These are phyloP conservation scores for Cheilosia variabilis DNA, from an alignment of 2,888 invertebrate genomes.

Conservation along the genomic window DNA sequence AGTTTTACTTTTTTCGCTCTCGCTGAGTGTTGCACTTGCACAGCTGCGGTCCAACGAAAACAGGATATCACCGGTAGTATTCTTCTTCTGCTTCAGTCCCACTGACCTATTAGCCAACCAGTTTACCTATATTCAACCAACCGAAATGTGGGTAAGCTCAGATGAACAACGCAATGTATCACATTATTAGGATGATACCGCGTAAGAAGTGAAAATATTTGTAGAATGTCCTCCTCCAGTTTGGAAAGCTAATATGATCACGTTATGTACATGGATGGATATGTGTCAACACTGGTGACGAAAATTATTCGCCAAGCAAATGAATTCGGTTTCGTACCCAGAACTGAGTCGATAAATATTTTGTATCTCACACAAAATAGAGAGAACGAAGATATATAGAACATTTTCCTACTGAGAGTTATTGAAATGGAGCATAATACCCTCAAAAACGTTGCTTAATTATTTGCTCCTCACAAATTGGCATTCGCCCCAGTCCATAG, in stretches of 20 bases:
- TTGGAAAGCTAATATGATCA: conserved; percentile 15
- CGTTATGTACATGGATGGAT: neutral
- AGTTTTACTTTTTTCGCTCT: neutral
- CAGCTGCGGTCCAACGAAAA: neutral
- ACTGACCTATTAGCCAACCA: conserved; percentile 69
- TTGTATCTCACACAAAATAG: too few species aligned
- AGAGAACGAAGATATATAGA: too few species aligned
- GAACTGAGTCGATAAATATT: too few species aligned
- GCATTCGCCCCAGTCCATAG: too few species aligned
- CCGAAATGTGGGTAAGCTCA: conserved; percentile 54
- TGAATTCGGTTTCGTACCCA: too few species aligned
- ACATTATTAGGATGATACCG: conserved; percentile 46
- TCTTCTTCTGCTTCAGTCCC: neutral
- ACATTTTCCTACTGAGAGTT: too few species aligned
- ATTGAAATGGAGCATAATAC: too few species aligned
- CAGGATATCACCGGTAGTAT: conserved; percentile 45
- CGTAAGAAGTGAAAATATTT: conserved; percentile 42
- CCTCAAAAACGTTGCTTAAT: too few species aligned
- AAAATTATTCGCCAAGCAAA: neutral
- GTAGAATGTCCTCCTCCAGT: conserved; percentile 27
- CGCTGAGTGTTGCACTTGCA: neutral
- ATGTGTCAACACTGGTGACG: neutral
- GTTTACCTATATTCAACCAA: conserved; percentile 54
- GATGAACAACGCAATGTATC: conserved; percentile 6
- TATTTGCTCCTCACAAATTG: too few species aligned